Conservation (phyloP, 2,888 invertebrate species). For the Clistopyga incitator region DNA sequence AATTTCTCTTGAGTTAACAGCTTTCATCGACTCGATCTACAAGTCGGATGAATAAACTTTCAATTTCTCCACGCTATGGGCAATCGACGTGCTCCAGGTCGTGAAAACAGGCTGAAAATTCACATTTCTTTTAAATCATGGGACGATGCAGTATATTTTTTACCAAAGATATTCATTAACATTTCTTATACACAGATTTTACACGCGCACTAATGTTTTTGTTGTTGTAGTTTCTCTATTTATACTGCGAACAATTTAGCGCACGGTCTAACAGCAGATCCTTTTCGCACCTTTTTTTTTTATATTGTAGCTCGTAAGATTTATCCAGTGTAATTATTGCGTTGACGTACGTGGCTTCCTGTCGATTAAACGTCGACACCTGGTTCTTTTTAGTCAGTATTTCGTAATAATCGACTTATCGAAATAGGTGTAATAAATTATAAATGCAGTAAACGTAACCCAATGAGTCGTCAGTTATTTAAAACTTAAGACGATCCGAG, state of each 20-base stretch:
- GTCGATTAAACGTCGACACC: constrained; percentile 44
- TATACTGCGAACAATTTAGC: constrained; percentile 53
- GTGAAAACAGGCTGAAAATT: constrained; percentile 54
- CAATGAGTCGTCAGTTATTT: not conserved
- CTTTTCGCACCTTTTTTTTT: constrained; percentile 35
- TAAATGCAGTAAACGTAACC: constrained; percentile 43
- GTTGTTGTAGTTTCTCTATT: constrained; percentile 51
- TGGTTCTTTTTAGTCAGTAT: constrained; percentile 64
- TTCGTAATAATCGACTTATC: constrained; percentile 68
- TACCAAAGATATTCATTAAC: constrained; percentile 70
- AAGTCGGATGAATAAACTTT: not conserved
- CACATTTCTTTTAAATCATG: constrained; percentile 64
- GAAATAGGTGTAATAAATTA: constrained; percentile 69
- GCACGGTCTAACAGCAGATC: constrained; percentile 31
- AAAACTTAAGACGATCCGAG: constrained; percentile 3
- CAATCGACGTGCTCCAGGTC: constrained; percentile 17
- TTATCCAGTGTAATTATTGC: constrained; percentile 39
- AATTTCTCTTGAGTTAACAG: not conserved
- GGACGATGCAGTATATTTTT: constrained; percentile 65
- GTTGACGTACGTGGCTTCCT: constrained; percentile 19
- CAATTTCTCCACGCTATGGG: not conserved
- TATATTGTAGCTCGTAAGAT: constrained; percentile 55
- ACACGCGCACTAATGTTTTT: constrained; percentile 44
- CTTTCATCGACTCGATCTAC: constrained; percentile 19
- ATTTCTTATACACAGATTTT: constrained; percentile 60